Conservation (phyloP, 2,888 invertebrate genomes). For the Teleiodes luculella region DNA sequence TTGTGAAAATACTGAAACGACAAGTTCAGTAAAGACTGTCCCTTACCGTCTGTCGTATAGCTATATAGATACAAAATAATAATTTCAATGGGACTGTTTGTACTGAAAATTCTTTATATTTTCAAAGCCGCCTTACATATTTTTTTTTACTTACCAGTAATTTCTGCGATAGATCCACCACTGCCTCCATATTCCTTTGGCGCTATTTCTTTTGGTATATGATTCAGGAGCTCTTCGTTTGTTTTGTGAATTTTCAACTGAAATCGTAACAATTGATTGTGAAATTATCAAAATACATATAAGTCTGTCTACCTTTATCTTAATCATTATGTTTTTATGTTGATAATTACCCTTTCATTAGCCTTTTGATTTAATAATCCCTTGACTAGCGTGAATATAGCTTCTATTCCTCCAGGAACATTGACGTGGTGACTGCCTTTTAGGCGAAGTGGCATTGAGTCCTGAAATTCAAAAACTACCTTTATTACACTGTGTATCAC, state of each 20-base stretch:
- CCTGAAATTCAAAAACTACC: constrained; percentile 59
- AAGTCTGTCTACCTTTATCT: background rate
- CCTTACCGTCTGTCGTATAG: too few relatives aligned
- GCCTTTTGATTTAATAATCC: constrained; percentile 79
- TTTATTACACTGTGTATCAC: too few relatives aligned
- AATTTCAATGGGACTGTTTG: too few relatives aligned
- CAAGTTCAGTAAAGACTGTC: too few relatives aligned
- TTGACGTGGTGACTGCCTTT: constrained; percentile 80
- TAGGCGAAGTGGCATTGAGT: constrained; percentile 79
- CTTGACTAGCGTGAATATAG: constrained; percentile 75
- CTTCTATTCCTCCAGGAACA: constrained; percentile 75
- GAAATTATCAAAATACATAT: background rate
- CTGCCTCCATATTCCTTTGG: constrained; percentile 84
- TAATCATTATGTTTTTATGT: background rate
- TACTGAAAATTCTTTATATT: too few relatives aligned
- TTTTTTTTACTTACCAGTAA: constrained; percentile 71
- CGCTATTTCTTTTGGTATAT: constrained; percentile 77
- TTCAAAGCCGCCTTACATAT: too few relatives aligned
- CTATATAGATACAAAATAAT: too few relatives aligned
- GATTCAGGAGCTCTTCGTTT: constrained; percentile 72
- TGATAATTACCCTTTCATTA: constrained; percentile 70
- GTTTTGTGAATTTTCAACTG: constrained; percentile 78
- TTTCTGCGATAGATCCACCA: constrained; percentile 71
- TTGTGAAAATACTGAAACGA: too few relatives aligned
- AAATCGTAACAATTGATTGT: constrained; percentile 29